Conservation (phyloP, 2,113 vertebrate species). For the Pantherophis guttatus region DNA sequence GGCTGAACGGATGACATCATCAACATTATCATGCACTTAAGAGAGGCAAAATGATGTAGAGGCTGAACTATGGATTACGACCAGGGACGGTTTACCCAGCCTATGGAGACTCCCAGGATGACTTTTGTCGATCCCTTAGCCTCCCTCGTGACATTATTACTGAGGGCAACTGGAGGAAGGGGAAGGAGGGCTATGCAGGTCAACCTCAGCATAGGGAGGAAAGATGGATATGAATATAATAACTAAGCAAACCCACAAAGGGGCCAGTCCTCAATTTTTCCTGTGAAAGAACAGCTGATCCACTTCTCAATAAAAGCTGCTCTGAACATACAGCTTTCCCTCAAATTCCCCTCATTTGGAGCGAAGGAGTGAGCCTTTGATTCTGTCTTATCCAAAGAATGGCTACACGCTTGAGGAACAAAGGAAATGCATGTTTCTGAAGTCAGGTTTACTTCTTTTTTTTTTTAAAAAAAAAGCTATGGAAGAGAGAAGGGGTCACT, state of each 20-base stretch:
- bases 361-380: background rate
- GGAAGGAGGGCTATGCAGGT: background rate
- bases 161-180: background rate
- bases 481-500: background rate
- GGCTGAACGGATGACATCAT: too few species aligned
- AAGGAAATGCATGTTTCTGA: background rate
- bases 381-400: background rate
- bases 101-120: background rate
- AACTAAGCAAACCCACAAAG: background rate
- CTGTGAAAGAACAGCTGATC: background rate
- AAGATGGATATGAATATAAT: background rate
- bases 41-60: background rate
- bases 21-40: too few species aligned
- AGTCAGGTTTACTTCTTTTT: background rate
- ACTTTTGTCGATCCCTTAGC: background rate
- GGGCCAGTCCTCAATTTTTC: background rate
- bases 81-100: background rate
- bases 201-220: background rate
- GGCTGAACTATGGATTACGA: background rate
- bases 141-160: background rate
- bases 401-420: background rate
- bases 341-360: background rate
- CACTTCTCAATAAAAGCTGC: background rate
- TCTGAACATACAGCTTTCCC: background rate
- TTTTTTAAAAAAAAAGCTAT: background rate